phyloP scores from a whole-genome alignment of 2,113 vertebrate species.

The Lonchura striata region DNA sequence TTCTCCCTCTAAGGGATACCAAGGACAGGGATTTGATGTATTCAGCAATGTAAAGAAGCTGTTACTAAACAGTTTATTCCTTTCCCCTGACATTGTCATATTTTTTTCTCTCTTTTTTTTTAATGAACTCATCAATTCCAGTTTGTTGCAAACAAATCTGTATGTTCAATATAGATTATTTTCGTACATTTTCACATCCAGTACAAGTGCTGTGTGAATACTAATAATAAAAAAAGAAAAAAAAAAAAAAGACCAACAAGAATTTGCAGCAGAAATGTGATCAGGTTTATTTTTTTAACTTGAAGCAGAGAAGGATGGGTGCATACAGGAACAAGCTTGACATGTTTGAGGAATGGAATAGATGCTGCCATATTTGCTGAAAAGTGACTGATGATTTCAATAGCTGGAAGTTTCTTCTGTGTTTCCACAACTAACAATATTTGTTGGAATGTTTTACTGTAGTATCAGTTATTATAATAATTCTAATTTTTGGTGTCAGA shows the following conservation, averaged over 20 bases:
- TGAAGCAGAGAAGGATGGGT: neutral
- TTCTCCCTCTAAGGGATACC: neutral
- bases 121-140: neutral
- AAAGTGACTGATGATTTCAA: neutral
- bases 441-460: neutral
- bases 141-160: neutral
- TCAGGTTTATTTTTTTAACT: neutral
- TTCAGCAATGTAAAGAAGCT: neutral
- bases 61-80: neutral
- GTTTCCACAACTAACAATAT: neutral
- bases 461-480: neutral
- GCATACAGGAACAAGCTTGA: neutral
- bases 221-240: neutral
- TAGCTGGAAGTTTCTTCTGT: neutral
- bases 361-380: neutral
- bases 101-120: neutral
- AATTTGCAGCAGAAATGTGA: neutral
- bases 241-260: neutral
- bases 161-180: neutral
- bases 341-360: neutral
- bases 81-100: neutral
- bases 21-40: neutral
- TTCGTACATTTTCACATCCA: neutral
- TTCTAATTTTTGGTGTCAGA: neutral
- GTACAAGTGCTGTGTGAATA: neutral